A percentile compares a stretch with the other conserved stretches of the same genome.
phyloP scores from a whole-genome alignment of 1,140 invertebrate genomes.

The Ptiloglossa arizonensis region DNA sequence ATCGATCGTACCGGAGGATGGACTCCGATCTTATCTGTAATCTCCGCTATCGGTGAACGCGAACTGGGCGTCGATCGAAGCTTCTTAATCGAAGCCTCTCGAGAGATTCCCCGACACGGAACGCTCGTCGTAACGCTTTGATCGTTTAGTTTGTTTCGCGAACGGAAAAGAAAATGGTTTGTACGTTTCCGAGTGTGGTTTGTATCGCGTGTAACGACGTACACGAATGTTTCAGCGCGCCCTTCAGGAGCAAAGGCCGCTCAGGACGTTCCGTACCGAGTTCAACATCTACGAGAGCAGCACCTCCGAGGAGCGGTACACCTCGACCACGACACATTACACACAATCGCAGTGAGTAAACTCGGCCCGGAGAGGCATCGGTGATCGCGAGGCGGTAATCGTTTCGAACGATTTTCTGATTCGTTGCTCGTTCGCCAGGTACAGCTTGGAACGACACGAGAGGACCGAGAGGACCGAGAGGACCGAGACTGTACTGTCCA shows the following conservation, averaged over 20 bases:
- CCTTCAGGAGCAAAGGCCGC: slow-evolving; percentile 87
- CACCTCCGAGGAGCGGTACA: slow-evolving; percentile 85
- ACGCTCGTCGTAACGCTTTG: too few relatives aligned
- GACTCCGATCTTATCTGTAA: not conserved
- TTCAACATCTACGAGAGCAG: slow-evolving; percentile 88
- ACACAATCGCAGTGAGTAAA: slow-evolving; percentile 83
- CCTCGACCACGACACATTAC: slow-evolving; percentile 83
- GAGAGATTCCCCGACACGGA: too few relatives aligned
- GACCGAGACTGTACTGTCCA: slow-evolving; percentile 31
- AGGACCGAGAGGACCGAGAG: slow-evolving; percentile 68
- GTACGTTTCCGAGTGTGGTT: too few relatives aligned
- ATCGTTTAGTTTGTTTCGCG: too few relatives aligned
- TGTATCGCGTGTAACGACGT: too few relatives aligned
- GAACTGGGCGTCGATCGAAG: not conserved
- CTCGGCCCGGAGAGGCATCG: not conserved
- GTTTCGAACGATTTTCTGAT: not conserved
- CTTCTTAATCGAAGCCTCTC: too few relatives aligned
- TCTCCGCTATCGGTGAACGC: too few relatives aligned
- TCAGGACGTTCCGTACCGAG: slow-evolving; percentile 89
- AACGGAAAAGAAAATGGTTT: too few relatives aligned
- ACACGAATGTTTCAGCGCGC: slow-evolving; percentile 80
- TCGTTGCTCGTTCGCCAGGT: slow-evolving; percentile 61
- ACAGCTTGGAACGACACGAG: slow-evolving; percentile 73
- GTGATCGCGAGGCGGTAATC: not conserved
- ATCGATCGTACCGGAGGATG: not conserved